phyloP scores from a whole-genome alignment of 2,888 invertebrate species.

The Platycheirus albimanus region DNA sequence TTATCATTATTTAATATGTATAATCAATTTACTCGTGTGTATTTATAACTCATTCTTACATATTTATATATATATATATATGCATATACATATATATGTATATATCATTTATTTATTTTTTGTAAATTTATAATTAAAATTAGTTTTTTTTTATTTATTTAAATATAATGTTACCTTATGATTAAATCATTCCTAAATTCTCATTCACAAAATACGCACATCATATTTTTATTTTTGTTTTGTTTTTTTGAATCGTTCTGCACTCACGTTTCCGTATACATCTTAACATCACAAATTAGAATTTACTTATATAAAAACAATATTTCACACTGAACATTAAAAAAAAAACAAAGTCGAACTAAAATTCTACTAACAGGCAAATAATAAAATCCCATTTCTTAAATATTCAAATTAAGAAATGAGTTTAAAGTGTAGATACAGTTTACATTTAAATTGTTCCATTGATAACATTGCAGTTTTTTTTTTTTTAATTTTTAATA shows the following conservation, averaged over 20 bases:
- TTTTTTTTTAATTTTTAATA: too few species aligned
- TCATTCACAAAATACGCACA: slow-evolving; percentile 70
- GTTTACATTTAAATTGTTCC: slow-evolving; percentile 32
- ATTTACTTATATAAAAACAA: slow-evolving; percentile 12
- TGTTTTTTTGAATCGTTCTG: slow-evolving; percentile 42
- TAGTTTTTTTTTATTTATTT: slow-evolving; percentile 59
- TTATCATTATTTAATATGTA: slow-evolving; percentile 71
- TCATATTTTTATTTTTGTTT: slow-evolving; percentile 54
- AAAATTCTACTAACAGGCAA: slow-evolving; percentile 40
- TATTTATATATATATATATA: slow-evolving; percentile 55
- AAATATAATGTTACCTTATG: slow-evolving; percentile 69
- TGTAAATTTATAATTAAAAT: slow-evolving; percentile 74
- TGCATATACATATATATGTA: slow-evolving; percentile 54
- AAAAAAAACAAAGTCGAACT: not conserved
- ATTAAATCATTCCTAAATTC: slow-evolving; percentile 73
- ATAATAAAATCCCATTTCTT: slow-evolving; percentile 7
- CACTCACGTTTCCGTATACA: slow-evolving; percentile 69
- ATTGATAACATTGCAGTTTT: slow-evolving; percentile 45
- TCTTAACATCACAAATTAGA: slow-evolving; percentile 68
- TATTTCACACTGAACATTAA: slow-evolving; percentile 29
- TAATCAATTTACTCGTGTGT: slow-evolving; percentile 73
- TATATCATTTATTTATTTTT: slow-evolving; percentile 22
- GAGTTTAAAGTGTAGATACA: not conserved
- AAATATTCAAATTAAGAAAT: slow-evolving; percentile 24
- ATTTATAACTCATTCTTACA: slow-evolving; percentile 75